These are phyloP conservation scores for Philotrypesis tridentata DNA, from an alignment of 1,140 invertebrate genomes.

Conservation along the genomic window DNA sequence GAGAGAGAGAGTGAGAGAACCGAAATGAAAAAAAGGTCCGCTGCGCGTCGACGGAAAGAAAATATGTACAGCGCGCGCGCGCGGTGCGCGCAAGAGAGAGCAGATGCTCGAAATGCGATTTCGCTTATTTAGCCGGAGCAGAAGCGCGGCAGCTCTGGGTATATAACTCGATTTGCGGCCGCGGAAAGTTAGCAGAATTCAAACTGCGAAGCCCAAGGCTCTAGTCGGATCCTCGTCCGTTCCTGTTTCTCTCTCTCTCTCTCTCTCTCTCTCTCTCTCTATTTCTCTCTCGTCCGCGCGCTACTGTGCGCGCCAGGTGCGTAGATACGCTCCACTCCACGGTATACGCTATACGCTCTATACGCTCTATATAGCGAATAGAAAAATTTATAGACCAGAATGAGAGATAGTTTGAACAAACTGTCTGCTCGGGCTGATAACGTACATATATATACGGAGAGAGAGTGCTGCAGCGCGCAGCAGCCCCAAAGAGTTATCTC, in stretches of 20 bases:
- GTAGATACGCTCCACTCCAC: too few species aligned
- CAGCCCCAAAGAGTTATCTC: not conserved
- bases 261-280: not conserved
- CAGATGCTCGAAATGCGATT: slow-evolving; percentile 32
- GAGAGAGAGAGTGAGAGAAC: not conserved
- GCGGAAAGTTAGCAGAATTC: slow-evolving; percentile 32
- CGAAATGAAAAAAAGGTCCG: not conserved
- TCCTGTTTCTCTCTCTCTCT: not conserved
- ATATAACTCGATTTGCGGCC: slow-evolving; percentile 34
- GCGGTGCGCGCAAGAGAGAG: too few species aligned
- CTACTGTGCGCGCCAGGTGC: not conserved
- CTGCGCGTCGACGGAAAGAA: not conserved
- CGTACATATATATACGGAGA: too few species aligned
- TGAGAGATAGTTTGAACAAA: slow-evolving; percentile 35
- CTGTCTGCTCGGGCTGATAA: slow-evolving; percentile 32
- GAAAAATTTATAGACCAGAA: slow-evolving; percentile 42
- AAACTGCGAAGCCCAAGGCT: slow-evolving; percentile 5
- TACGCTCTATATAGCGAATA: slow-evolving; percentile 12
- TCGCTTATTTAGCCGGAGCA: slow-evolving; percentile 31
- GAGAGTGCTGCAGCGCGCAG: not conserved
- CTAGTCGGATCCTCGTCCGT: not conserved
- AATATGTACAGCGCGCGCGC: not conserved
- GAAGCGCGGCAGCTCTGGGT: not conserved
- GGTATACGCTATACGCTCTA: too few species aligned
- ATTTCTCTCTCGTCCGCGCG: not conserved